Evolutionary conservation across 2,797 vertebrate species (phyloP).

Genomic region (Ficedula albicollis): DNA sequence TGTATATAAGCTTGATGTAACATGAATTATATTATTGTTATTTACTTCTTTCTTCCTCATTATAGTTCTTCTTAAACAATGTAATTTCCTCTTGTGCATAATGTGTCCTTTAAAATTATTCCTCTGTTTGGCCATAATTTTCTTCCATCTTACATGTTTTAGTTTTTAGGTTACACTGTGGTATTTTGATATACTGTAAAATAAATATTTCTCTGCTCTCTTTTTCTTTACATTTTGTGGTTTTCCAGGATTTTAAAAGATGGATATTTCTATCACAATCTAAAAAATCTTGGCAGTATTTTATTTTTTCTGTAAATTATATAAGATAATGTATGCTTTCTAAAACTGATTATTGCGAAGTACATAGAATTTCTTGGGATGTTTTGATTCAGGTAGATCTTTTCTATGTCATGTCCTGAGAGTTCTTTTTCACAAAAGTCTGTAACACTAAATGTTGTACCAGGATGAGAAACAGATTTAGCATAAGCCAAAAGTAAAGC

Average conservation of each 20-base stretch:
- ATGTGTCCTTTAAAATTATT: background rate
- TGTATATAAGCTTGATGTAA: background rate
- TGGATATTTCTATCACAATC: background rate
- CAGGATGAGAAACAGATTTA: background rate
- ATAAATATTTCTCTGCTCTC: background rate
- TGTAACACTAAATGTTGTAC: rapidly evolving
- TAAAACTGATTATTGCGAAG: background rate
- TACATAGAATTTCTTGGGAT: background rate
- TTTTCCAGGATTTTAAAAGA: background rate
- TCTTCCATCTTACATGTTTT: background rate
- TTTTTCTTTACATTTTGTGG: background rate
- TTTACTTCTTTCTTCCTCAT: background rate
- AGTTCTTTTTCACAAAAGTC: background rate
- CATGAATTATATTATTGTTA: background rate
- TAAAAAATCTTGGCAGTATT: background rate
- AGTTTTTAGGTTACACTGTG: background rate
- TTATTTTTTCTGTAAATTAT: background rate
- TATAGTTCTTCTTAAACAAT: background rate
- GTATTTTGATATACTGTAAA: background rate
- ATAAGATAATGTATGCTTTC: background rate
- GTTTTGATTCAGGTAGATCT: background rate
- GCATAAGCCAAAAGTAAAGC: background rate
- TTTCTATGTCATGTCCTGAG: background rate
- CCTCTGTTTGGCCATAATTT: background rate
- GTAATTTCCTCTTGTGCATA: background rate